These are phyloP conservation scores for Xiphias gladius DNA, from an alignment of 2,113 vertebrate genomes.

Conservation along the genomic window DNA sequence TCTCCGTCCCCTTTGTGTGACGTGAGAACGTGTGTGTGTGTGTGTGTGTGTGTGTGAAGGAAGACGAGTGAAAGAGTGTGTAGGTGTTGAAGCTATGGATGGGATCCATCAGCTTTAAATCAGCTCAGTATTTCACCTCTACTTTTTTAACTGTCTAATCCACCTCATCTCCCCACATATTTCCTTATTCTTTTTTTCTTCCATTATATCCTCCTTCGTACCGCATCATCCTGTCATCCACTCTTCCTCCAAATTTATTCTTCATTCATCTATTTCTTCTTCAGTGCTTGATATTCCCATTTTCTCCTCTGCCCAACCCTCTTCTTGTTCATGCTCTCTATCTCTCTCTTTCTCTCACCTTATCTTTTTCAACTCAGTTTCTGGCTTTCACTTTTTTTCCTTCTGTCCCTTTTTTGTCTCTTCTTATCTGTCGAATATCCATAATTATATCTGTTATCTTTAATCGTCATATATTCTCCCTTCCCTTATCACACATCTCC, in stretches of 20 bases:
- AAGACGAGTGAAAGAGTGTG: constrained; percentile 16
- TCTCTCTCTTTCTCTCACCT: background rate
- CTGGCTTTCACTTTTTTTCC: background rate
- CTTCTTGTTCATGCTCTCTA: constrained; percentile 7
- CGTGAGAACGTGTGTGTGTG: constrained; percentile 18
- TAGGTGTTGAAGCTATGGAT: constrained; percentile 43
- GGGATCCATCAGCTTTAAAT: constrained; percentile 69
- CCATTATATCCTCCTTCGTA: constrained; percentile 32
- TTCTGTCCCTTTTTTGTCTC: too few relatives aligned
- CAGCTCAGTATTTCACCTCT: constrained; percentile 21
- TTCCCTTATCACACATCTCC: background rate
- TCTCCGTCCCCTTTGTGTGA: constrained; percentile 22
- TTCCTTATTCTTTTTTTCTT: constrained; percentile 53
- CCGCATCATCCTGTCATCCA: constrained; percentile 54
- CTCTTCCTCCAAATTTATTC: constrained; percentile 6
- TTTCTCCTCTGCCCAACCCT: background rate
- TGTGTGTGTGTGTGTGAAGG: too few relatives aligned
- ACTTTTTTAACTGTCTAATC: constrained; percentile 31
- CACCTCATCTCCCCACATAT: constrained; percentile 36
- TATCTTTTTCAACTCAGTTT: background rate
- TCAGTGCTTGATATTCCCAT: constrained; percentile 38
- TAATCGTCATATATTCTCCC: background rate
- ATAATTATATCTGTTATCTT: background rate
- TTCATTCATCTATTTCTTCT: constrained; percentile 24
- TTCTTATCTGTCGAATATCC: background rate